Evolutionary conservation across 37 sponge, comb jelly and placozoan genomes (phyloP).

Genomic region (Halisarca cf. caerulea): DNA sequence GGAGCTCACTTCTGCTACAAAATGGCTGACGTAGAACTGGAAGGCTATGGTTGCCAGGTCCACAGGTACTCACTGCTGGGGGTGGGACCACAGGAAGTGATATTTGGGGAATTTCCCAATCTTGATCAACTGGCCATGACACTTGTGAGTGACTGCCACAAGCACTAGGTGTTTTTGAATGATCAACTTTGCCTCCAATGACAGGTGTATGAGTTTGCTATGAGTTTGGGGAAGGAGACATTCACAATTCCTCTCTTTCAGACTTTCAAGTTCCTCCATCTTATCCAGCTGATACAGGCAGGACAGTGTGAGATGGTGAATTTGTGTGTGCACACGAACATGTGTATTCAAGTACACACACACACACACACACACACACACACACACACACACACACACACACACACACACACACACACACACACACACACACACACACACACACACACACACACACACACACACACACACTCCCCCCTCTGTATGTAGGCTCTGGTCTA

Average conservation of each 20-base stretch:
- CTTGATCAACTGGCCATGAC: conserved; percentile 12
- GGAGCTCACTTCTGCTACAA: conserved; percentile 78
- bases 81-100: not conserved
- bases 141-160: not conserved
- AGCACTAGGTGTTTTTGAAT: too few species aligned
- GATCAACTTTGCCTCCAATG: not conserved
- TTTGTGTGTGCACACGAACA: too few species aligned
- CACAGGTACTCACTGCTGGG: conserved; percentile 68
- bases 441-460: not conserved
- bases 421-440: too few species aligned
- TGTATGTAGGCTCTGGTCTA: conserved; percentile 54
- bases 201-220: conserved; percentile 68
- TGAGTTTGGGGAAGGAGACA: conserved; percentile 58
- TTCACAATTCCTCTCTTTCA: conserved; percentile 65
- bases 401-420: too few species aligned
- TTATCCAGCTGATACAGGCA: conserved; percentile 50
- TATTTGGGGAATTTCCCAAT: not conserved
- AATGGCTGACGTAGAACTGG: conserved; percentile 43
- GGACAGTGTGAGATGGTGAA: conserved; percentile 45
- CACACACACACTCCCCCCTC: not conserved
- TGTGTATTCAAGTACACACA: too few species aligned
- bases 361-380: too few species aligned
- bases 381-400: too few species aligned
- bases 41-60: conserved; percentile 32
- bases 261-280: conserved; percentile 55